phyloP scores from a whole-genome alignment of 2,113 vertebrate species.

The Cricetomys ansorgei region DNA sequence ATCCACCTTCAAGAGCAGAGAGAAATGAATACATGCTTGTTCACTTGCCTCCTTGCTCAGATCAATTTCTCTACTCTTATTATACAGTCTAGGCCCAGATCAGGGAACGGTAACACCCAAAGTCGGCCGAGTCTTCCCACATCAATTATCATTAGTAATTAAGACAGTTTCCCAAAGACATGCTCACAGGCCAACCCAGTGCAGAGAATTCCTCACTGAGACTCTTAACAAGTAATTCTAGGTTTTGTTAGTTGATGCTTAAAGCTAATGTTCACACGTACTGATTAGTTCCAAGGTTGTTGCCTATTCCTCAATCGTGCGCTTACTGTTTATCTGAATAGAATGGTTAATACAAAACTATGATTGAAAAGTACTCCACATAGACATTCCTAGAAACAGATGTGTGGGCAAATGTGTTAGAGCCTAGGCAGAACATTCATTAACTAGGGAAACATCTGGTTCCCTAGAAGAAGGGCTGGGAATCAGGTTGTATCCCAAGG shows the following conservation, averaged over 20 bases:
- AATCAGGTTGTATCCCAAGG: neutral
- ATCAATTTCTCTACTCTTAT: neutral
- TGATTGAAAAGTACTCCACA: neutral
- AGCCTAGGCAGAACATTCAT: neutral
- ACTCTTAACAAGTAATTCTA: neutral
- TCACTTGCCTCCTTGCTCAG: neutral
- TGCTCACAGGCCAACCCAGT: neutral
- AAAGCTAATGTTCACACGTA: neutral
- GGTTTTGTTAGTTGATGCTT: neutral
- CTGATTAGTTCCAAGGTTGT: neutral
- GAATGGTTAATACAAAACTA: neutral
- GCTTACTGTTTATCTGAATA: neutral
- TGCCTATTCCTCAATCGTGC: neutral
- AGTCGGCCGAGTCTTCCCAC: neutral
- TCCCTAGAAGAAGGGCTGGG: neutral
- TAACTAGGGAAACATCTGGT: neutral
- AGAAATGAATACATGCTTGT: neutral
- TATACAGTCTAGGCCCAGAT: too few species aligned
- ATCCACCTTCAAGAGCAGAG: neutral
- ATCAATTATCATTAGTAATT: neutral
- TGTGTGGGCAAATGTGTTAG: neutral
- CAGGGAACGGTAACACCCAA: neutral
- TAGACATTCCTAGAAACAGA: neutral
- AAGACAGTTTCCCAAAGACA: neutral
- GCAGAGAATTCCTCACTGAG: neutral